Percentiles rank a stretch among this genome's conserved stretches.
These are phyloP conservation scores for Alloscopus bannaensis DNA, from an alignment of 2,888 invertebrate genomes.

Conservation along the genomic window DNA sequence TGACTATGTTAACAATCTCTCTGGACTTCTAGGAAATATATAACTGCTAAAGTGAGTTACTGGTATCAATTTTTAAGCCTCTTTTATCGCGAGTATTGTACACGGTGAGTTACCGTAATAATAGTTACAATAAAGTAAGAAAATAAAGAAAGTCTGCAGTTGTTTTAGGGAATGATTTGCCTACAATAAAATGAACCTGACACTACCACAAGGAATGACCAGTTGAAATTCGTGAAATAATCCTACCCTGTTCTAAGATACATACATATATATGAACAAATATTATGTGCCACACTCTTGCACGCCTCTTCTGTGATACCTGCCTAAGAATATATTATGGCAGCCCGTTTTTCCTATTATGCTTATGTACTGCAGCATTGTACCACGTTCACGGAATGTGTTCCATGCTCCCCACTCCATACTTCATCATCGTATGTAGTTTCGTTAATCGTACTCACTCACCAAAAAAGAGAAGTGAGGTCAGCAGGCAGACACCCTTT, in stretches of 20 bases:
- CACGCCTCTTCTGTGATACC: neutral
- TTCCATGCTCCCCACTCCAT: neutral
- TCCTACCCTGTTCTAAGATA: neutral
- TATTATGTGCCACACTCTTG: too few species aligned
- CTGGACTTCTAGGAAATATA: too few species aligned
- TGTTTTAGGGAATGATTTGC: neutral
- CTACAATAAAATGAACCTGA: too few species aligned
- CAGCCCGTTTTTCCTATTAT: neutral
- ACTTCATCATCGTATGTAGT: neutral
- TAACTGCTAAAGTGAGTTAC: too few species aligned
- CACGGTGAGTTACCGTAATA: too few species aligned
- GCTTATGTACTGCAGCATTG: constrained; percentile 7
- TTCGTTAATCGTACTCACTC: neutral
- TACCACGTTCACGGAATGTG: neutral
- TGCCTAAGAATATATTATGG: neutral
- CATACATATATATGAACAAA: neutral
- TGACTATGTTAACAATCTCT: too few species aligned
- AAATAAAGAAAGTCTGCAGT: neutral
- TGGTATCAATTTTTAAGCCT: too few species aligned
- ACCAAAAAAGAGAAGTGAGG: constrained; percentile 27
- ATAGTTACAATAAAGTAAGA: too few species aligned
- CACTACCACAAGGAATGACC: too few species aligned
- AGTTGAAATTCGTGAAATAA: too few species aligned
- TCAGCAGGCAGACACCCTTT: constrained; percentile 44
- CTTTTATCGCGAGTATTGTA: too few species aligned